Conservation (phyloP, 2,113 vertebrate genomes). For the Cathartes aura region DNA sequence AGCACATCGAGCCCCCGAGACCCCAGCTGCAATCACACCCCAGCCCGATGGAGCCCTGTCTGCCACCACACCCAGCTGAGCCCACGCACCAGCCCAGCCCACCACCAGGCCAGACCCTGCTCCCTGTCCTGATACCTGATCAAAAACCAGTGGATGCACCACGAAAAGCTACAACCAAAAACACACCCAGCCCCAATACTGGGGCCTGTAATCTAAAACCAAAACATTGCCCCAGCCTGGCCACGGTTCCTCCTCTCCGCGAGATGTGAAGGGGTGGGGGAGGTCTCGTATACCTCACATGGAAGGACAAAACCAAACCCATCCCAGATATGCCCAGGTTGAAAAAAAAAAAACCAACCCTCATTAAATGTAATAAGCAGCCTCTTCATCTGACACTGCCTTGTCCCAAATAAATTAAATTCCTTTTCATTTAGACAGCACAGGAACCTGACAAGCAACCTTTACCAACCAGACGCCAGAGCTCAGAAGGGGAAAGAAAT, state of each 20-base stretch:
- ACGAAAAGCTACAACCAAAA: not conserved
- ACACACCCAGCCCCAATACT: not conserved
- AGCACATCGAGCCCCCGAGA: fast-evolving
- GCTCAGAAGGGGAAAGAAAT: constrained; percentile 55
- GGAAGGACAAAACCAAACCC: constrained; percentile 76
- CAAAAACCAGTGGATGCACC: not conserved
- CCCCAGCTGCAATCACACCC: not conserved
- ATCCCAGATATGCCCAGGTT: constrained; percentile 76
- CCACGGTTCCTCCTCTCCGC: not conserved
- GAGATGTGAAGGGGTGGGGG: not conserved
- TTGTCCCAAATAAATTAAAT: constrained; percentile 89
- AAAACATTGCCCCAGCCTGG: constrained; percentile 11
- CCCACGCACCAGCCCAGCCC: not conserved
- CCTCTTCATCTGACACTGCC: constrained; percentile 80
- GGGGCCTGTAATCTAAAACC: constrained; percentile 16
- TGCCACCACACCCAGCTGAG: not conserved
- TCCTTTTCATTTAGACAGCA: constrained; percentile 84
- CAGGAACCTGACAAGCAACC: constrained; percentile 81
- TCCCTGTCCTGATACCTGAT: not conserved
- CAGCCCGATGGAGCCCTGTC: not conserved
- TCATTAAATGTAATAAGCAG: constrained; percentile 85
- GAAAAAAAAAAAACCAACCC: constrained; percentile 41
- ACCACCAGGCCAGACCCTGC: not conserved
- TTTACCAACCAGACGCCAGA: constrained; percentile 70
- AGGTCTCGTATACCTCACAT: constrained; percentile 51